Conservation (phyloP, 2,888 invertebrate species). For the Stenotaenia linearis region DNA sequence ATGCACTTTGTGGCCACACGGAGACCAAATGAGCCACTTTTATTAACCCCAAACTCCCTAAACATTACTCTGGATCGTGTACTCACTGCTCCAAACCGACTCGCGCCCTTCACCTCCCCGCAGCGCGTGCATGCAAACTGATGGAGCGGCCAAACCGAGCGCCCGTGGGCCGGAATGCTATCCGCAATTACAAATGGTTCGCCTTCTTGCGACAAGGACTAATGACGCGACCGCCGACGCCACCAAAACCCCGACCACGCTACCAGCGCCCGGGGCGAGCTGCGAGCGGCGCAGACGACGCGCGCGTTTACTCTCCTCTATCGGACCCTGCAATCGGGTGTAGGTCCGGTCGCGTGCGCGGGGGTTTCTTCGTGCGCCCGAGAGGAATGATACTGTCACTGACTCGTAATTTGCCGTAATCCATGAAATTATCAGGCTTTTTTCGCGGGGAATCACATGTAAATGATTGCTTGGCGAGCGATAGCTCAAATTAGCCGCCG, state of each 20-base stretch:
- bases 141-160: constrained; percentile 5
- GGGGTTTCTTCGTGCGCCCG: background rate
- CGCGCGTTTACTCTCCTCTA: background rate
- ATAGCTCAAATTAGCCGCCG: constrained; percentile 31
- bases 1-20: constrained; percentile 15
- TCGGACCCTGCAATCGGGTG: constrained; percentile 21
- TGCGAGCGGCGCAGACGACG: background rate
- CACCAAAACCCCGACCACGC: background rate
- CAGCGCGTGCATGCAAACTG: background rate
- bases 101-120: background rate
- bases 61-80: background rate
- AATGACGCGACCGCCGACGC: constrained; percentile 24
- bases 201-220: constrained; percentile 31
- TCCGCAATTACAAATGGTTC: constrained; percentile 28
- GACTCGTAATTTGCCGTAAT: constrained; percentile 33
- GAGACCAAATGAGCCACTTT: constrained; percentile 19
- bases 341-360: constrained; percentile 6
- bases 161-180: constrained; percentile 17
- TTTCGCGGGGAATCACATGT: constrained; percentile 29
- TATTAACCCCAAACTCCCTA: constrained; percentile 24
- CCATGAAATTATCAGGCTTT: constrained; percentile 32
- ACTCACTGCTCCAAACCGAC: background rate
- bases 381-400: constrained; percentile 32
- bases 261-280: constrained; percentile 2
- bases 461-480: constrained; percentile 31